These are phyloP conservation scores for Chlorops oryzae DNA, from an alignment of 1,140 invertebrate genomes.

Conservation along the genomic window DNA sequence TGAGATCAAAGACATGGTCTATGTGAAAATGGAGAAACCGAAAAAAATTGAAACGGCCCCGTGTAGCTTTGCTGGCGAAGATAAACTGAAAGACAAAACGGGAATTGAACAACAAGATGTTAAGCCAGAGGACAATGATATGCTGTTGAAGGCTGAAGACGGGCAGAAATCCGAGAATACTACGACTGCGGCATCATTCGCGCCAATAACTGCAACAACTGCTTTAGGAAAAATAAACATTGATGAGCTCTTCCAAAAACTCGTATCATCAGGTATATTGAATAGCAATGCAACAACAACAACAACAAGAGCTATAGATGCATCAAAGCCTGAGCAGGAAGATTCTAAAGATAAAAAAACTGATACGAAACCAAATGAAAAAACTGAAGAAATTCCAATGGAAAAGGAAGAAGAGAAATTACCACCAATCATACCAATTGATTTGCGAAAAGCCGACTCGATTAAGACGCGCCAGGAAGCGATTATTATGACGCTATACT, in stretches of 20 bases:
- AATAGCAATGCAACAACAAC: conserved; percentile 38
- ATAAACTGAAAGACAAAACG: conserved; percentile 9
- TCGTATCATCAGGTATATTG: conserved; percentile 80
- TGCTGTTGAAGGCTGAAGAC: background rate
- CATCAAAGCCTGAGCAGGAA: background rate
- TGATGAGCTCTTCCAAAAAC: conserved; percentile 73
- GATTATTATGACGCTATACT: conserved; percentile 65
- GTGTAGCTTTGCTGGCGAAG: background rate
- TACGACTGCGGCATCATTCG: too few relatives aligned
- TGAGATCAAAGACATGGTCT: conserved; percentile 62
- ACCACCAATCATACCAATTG: conserved; percentile 57
- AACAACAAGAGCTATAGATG: background rate
- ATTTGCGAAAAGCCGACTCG: conserved; percentile 62
- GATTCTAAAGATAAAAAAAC: conserved; percentile 49
- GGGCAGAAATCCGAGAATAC: too few relatives aligned
- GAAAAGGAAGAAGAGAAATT: conserved; percentile 21
- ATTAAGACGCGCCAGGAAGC: conserved; percentile 69
- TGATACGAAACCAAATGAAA: conserved; percentile 32
- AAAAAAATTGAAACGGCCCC: background rate
- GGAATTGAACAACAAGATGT: background rate
- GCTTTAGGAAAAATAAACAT: conserved; percentile 59
- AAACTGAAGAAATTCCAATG: conserved; percentile 3
- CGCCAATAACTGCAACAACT: background rate
- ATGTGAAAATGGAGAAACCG: conserved; percentile 44
- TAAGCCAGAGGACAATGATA: background rate